These are phyloP conservation scores for Pempheris klunzingeri DNA, from an alignment of 2,797 vertebrate species.

Conservation along the genomic window DNA sequence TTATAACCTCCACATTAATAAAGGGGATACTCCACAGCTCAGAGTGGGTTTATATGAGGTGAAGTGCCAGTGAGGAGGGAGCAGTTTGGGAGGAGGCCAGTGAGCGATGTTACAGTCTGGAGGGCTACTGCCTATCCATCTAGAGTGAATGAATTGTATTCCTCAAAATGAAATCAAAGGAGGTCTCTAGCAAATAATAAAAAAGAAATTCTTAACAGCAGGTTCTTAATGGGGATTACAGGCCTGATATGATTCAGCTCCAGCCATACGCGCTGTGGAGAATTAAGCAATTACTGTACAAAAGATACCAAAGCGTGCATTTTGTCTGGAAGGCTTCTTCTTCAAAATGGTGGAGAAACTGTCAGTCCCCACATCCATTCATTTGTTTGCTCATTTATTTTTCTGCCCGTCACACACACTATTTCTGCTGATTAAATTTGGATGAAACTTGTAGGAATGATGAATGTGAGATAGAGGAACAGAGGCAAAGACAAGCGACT, in stretches of 20 bases:
- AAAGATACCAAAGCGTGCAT: slow-evolving; percentile 19
- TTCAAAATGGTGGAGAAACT: slow-evolving; percentile 33
- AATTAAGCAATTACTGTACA: slow-evolving; percentile 41
- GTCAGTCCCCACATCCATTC: slow-evolving; percentile 24
- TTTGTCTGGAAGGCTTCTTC: slow-evolving; percentile 21
- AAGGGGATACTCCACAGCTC: slow-evolving; percentile 32
- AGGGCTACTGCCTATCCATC: slow-evolving; percentile 15
- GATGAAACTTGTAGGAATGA: slow-evolving; percentile 51
- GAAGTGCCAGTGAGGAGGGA: slow-evolving; percentile 19
- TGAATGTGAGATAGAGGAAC: slow-evolving; percentile 36
- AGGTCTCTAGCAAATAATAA: slow-evolving; percentile 32
- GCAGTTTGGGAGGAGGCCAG: neutral
- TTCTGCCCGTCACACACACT: slow-evolving; percentile 49
- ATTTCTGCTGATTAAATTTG: slow-evolving; percentile 55
- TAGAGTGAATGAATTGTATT: slow-evolving; percentile 25
- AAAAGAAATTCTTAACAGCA: slow-evolving; percentile 27
- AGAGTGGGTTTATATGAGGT: slow-evolving; percentile 36
- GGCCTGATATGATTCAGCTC: slow-evolving; percentile 40
- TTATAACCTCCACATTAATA: slow-evolving; percentile 49
- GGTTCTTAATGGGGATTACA: slow-evolving; percentile 40
- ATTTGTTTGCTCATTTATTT: slow-evolving; percentile 52
- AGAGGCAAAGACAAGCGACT: slow-evolving; percentile 14
- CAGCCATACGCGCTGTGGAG: slow-evolving; percentile 18
- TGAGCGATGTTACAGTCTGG: slow-evolving; percentile 24
- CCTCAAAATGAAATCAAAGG: slow-evolving; percentile 33